Evolutionary conservation across 2,888 invertebrate genomes (phyloP).

Genomic region (Keiferia lycopersicella): DNA sequence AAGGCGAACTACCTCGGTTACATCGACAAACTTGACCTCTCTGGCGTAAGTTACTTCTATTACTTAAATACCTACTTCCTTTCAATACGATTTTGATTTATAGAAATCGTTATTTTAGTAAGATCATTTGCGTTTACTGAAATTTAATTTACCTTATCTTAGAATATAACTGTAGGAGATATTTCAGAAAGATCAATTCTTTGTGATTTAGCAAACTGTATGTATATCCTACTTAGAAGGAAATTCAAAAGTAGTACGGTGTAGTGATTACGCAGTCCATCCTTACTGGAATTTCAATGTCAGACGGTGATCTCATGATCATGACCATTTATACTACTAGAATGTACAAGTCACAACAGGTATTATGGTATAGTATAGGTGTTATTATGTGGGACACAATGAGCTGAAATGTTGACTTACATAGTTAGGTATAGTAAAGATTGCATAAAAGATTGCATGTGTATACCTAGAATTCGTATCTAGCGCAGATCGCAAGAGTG

Average conservation of each 20-base stretch:
- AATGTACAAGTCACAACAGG: background rate
- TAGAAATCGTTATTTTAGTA: too few species aligned
- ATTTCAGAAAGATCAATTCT: too few species aligned
- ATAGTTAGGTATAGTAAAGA: background rate
- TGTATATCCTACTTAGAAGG: too few species aligned
- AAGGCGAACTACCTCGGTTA: slow-evolving; percentile 91
- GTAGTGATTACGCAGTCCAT: slow-evolving; percentile 3
- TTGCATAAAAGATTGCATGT: background rate
- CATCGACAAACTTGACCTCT: slow-evolving; percentile 86
- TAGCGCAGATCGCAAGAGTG: too few species aligned
- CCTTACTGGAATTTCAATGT: background rate
- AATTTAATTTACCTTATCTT: too few species aligned
- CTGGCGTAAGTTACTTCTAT: slow-evolving; percentile 81
- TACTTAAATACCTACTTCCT: too few species aligned
- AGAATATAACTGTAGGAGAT: too few species aligned
- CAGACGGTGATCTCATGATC: slow-evolving; percentile 22
- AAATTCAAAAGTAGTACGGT: background rate
- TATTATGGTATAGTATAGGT: background rate
- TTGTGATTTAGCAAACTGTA: too few species aligned
- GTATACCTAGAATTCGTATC: too few species aligned
- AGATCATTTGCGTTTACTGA: too few species aligned
- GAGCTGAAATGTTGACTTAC: background rate
- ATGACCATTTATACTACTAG: slow-evolving; percentile 22
- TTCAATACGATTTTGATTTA: too few species aligned
- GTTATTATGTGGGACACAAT: background rate